Evolutionary conservation across 1,140 invertebrate species (phyloP), one percentile per base, ranked within the genome.

Genomic region (Spodoptera frugiperda): DNA sequence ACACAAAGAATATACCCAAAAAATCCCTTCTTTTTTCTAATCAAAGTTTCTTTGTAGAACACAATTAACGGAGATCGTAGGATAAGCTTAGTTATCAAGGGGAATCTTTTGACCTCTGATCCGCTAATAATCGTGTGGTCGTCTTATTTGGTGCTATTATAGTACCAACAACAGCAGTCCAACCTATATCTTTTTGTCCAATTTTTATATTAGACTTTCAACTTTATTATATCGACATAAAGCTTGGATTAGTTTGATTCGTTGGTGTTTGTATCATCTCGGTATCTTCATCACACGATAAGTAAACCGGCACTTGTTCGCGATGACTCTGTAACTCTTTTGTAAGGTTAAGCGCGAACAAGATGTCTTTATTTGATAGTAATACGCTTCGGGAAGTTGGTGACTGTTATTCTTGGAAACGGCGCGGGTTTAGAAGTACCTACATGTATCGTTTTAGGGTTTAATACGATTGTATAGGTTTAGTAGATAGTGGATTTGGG

Each of bases 101-200:
- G 77, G 55, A 72, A 92, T 92, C 88, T 84, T 39, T 78, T 92
- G 87, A 93, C 90, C 91, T 87, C 77, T 91, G 87, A 79, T 82
- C 89, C 77, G 79, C 78, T 92, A 88, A 89, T 91, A 90, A 89
- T 90, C 91, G 87, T 87, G 85, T 87, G 79, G 84, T 83, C 79
- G 70, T 88, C 83, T 79, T 86, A 87, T 86, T 85, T 82, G 74
- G 82, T 84, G 77, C 6, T 39, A 39, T 39, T 39, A 39, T 39
- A 39, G 33, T 39, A 39, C 9, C 33, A 9, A 39, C 33, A 39
- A 39, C 33, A 39, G 33, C 3, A 39, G 33, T 1, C 6, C 9
- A 39, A 39, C 0, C 33, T 39, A 10, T 10, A 8, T 6, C 33
- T 39, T 10, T 8, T 1, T 39, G 8, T 39, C 6, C 1, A 39